phyloP scores from a whole-genome alignment of 2,888 invertebrate species.

The Tyria jacobaeae region DNA sequence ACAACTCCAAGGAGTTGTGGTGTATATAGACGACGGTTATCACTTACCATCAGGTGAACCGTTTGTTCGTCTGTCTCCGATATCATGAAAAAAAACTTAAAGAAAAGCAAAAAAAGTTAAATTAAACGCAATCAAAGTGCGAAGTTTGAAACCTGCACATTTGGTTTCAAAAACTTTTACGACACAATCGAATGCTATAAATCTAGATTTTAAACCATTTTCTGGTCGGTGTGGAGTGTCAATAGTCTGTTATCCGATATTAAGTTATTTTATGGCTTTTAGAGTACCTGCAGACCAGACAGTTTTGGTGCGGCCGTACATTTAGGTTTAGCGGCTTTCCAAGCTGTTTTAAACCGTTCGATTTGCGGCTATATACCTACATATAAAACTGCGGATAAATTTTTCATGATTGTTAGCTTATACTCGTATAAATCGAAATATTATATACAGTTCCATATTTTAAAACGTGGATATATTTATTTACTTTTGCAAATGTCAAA shows the following conservation, averaged over 20 bases:
- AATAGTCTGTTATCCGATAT: slow-evolving; percentile 42
- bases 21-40: no score
- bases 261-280: slow-evolving; percentile 44
- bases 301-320: slow-evolving; percentile 38
- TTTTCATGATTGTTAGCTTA: not conserved
- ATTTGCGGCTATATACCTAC: slow-evolving; percentile 7
- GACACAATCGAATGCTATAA: slow-evolving; percentile 26
- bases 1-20: no score
- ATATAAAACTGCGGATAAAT: slow-evolving; percentile 3
- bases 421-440: not conserved
- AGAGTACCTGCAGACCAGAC: slow-evolving; percentile 40
- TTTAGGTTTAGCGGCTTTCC: slow-evolving; percentile 36
- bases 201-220: slow-evolving; percentile 39
- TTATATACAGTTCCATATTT: no score
- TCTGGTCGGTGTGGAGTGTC: slow-evolving; percentile 34
- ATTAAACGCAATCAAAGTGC: slow-evolving; percentile 22
- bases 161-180: slow-evolving; percentile 26
- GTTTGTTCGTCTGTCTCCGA: no score
- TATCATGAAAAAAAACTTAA: no score
- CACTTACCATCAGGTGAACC: no score
- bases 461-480: no score
- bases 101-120: not conserved
- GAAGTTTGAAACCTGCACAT: slow-evolving; percentile 15
- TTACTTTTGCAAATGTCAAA: no score
- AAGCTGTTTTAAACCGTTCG: slow-evolving; percentile 31